Evolutionary conservation across 2,113 vertebrate species (phyloP), one percentile per base, ranked within the genome.

Genomic region (Phrynocephalus versicolor): DNA sequence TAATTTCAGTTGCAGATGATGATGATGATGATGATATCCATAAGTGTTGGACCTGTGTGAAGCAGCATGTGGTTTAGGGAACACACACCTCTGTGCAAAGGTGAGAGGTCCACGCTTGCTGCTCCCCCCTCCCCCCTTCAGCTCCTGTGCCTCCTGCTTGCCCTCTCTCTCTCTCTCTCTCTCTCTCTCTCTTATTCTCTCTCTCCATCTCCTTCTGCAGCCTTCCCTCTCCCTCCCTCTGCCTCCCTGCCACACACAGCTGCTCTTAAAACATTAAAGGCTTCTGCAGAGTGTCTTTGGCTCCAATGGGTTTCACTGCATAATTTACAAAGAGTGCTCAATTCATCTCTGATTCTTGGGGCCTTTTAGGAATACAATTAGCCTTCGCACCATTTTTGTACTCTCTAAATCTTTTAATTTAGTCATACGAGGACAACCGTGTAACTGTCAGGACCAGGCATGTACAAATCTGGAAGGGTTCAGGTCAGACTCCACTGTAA

Each of bases 301-400:
- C 88, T 90, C 89, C 81, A 16, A 51, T 19, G 7, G 79, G 21
- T 83, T 85, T 35, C 79, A 74, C 83, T 88, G 76, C 85, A 55
- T 69, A n/a, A 84, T 84, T 88, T 51, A 80, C 27, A 74, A 79
- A 84, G 33, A 85, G 78, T 85, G 57, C 87, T 67, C 84, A 83
- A 76, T 90, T 90, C 73, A 0, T 80, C 85, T 88, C 81, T 82
- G 18, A 76, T 84, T 89, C 84, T 0, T 1, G 39, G 85, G 65
- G 73, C 84, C 90, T 92, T 89, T 88, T 25, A 84, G 91, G 92
- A 92, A 86, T 72, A 88, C 88, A 90, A 90, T 94, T 92, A 90
- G 81, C 89, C 91, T 88, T 88, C 30, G 23, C 70, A 1, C 81
- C 0, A 3, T 80, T 70, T 85, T 41, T 82, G 72, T 82, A 33